Evolutionary conservation across 2,797 vertebrate genomes (phyloP), one percentile per base, ranked within the genome.

Genomic region (Ctenopoma multispine): DNA sequence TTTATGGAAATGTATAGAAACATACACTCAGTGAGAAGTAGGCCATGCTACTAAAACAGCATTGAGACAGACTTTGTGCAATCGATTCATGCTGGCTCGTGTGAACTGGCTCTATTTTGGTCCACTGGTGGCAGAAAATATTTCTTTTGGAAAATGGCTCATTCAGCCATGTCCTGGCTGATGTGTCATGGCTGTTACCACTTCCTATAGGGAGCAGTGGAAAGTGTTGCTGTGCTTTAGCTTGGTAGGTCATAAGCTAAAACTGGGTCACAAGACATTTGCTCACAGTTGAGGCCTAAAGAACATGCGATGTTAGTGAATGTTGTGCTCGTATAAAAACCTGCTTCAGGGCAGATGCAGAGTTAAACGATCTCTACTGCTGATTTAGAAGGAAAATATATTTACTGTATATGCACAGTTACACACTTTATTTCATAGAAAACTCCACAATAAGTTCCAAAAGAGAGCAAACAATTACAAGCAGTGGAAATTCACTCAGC

Each of bases 181-280:
- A 84, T 87, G 80, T 21, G 83, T 87, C 86, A 85, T 44, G 69
- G 66, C 79, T 77, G 66, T 59, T 72, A 67, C 64, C 44, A 27
- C 80, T 75, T 75, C 75, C 38, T 51, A 77, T 23, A 47, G 47
- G 65, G 44, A 73, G 61, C 3, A 7, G 65, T 64, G 41, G 63
- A 72, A 77, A 79, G 62, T 72, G 66, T 63, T 62, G 82, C 66
- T 60, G 13, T 23, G 63, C 76, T 75, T 80, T 69, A 77, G 62
- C 63, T 61, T 18, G 74, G 54, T 63, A 49, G 74, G 58, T 68
- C 83, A 70, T 1, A 65, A 77, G 54, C 62, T 27, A 40, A 27
- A 89, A 87, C 63, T 86, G 79, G 85, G 85, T 85, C 81, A 75
- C 64, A 31, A 81, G 77, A 82, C 51, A 86, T 69, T 73, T 66